These are phyloP conservation scores for Crenichthys baileyi DNA, from an alignment of 2,797 vertebrate genomes.

Conservation along the genomic window DNA sequence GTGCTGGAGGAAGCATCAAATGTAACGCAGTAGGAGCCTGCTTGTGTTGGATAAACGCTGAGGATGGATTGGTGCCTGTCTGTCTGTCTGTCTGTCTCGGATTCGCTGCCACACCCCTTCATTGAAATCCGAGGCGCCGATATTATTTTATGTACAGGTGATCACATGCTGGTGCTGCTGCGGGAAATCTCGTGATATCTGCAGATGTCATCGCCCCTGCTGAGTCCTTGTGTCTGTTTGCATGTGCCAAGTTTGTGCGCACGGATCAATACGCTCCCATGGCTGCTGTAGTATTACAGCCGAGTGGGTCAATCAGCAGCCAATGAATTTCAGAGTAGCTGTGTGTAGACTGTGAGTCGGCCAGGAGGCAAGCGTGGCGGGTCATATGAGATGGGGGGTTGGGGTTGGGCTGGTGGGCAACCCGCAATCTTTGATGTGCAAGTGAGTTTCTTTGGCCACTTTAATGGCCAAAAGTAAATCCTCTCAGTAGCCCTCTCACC, in stretches of 20 bases:
- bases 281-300: slow-evolving; percentile 12
- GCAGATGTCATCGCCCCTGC: background rate
- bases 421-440: slow-evolving; percentile 44
- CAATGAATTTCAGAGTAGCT: slow-evolving; percentile 7
- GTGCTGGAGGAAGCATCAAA: background rate
- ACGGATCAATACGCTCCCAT: slow-evolving; percentile 18
- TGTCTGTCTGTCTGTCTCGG: slow-evolving; percentile 16
- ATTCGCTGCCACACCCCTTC: slow-evolving; percentile 74
- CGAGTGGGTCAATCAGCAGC: slow-evolving; percentile 31
- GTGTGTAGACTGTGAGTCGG: slow-evolving; percentile 17
- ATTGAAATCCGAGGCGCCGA: slow-evolving; percentile 16
- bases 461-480: slow-evolving; percentile 53
- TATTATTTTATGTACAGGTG: background rate
- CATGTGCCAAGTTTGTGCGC: slow-evolving; percentile 30
- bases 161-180: slow-evolving; percentile 26
- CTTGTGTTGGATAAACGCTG: slow-evolving; percentile 7
- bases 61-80: slow-evolving; percentile 15
- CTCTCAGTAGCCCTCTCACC: background rate
- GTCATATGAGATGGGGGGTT: slow-evolving; percentile 44
- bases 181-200: slow-evolving; percentile 9
- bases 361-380: slow-evolving; percentile 44
- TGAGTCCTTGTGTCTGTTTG: background rate
- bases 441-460: slow-evolving; percentile 45
- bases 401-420: background rate
- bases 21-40: slow-evolving; percentile 1